Percentiles rank a stretch among this genome's conserved stretches.
Evolutionary conservation across 2,888 invertebrate species (phyloP).

Genomic region (Oscheius sp.): DNA sequence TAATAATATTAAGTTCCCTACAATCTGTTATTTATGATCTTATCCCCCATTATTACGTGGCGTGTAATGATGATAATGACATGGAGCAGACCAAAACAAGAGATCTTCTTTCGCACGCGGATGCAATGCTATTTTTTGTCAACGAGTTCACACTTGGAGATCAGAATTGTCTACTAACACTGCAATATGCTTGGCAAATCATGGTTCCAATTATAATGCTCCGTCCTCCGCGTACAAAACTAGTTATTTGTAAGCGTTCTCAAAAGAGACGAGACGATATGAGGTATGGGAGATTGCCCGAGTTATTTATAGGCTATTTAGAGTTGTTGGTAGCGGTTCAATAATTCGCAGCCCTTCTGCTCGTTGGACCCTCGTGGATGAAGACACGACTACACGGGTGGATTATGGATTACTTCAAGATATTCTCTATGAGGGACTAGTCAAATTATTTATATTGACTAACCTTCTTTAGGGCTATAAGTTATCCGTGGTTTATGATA

Average conservation of each 20-base stretch:
- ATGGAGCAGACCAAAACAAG: constrained; percentile 1
- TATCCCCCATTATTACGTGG: constrained; percentile 53
- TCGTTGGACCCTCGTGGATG: constrained; percentile 36
- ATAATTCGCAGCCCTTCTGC: constrained; percentile 36
- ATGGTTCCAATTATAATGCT: constrained; percentile 58
- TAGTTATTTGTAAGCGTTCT: constrained; percentile 47
- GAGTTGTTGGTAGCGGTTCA: constrained; percentile 35
- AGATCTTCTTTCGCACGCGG: constrained; percentile 36
- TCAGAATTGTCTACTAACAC: constrained; percentile 48
- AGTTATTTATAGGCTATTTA: background rate
- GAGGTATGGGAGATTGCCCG: background rate
- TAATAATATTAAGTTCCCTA: constrained; percentile 36
- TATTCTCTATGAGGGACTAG: constrained; percentile 48
- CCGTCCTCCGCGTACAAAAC: constrained; percentile 55
- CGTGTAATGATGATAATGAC: constrained; percentile 32
- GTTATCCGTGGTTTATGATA: constrained; percentile 52
- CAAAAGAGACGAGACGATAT: constrained; percentile 27
- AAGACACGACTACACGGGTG: constrained; percentile 22
- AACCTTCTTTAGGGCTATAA: constrained; percentile 48
- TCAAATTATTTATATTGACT: background rate
- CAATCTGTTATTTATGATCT: constrained; percentile 51
- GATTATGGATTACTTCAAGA: constrained; percentile 58
- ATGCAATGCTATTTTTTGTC: constrained; percentile 54
- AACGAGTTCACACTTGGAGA: constrained; percentile 59
- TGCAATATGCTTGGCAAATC: constrained; percentile 60